Evolutionary conservation across 2,888 invertebrate species (phyloP).

Genomic region (Conchocele bisecta): DNA sequence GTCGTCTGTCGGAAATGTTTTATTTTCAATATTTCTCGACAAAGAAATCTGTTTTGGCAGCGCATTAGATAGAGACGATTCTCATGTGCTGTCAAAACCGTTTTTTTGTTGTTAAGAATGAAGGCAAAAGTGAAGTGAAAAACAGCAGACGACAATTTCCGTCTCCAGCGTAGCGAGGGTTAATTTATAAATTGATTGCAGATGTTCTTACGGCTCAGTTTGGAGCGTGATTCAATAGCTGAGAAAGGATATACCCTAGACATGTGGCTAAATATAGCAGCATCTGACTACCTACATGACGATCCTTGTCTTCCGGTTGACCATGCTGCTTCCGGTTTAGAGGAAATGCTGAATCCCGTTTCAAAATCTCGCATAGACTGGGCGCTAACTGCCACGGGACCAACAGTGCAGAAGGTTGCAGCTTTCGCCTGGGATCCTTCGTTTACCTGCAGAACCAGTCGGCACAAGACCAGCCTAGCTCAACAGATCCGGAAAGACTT

Average conservation of each 20-base stretch:
- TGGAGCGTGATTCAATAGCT: conserved; percentile 27
- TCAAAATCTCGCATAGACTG: conserved; percentile 68
- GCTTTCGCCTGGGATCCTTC: conserved; percentile 74
- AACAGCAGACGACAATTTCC: no score
- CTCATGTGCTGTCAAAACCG: no score
- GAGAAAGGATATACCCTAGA: conserved; percentile 48
- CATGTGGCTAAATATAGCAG: conserved; percentile 74
- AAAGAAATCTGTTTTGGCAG: no score
- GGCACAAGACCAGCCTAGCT: conserved; percentile 45
- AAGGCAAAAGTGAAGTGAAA: no score
- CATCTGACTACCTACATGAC: conserved; percentile 68
- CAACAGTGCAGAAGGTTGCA: conserved; percentile 65
- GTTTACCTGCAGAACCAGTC: conserved; percentile 68
- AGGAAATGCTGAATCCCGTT: conserved; percentile 58
- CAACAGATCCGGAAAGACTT: conserved; percentile 61
- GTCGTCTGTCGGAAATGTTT: no score
- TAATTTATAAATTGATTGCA: no score
- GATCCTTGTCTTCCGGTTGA: conserved; percentile 72
- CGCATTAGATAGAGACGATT: no score
- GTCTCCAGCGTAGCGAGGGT: no score
- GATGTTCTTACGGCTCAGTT: conserved; percentile 53
- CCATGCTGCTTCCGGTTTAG: conserved; percentile 59
- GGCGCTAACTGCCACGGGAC: conserved; percentile 65
- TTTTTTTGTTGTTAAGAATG: no score
- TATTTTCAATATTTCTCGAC: no score